Percentiles rank a stretch among this genome's conserved stretches.
These are phyloP conservation scores for Crotalus adamanteus DNA, from an alignment of 2,797 vertebrate genomes.

Conservation along the genomic window DNA sequence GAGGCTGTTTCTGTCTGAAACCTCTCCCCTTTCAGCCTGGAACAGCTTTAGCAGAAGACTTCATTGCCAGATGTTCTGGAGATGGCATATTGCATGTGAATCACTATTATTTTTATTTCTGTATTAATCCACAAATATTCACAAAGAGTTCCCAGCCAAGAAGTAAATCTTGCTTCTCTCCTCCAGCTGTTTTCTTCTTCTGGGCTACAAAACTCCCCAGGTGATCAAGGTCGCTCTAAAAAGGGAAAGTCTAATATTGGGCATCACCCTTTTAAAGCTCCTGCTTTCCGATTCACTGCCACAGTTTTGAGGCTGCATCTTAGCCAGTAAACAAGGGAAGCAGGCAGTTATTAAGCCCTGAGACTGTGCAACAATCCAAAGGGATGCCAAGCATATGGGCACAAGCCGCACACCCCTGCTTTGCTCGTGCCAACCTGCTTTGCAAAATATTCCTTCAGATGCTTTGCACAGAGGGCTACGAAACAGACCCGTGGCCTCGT, in stretches of 20 bases:
- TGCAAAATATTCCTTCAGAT: not conserved
- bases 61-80: conserved; percentile 1
- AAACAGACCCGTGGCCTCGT: no score
- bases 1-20: not conserved
- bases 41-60: not conserved
- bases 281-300: conserved; percentile 46
- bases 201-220: conserved; percentile 58
- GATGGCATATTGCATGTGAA: conserved; percentile 13
- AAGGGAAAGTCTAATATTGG: conserved; percentile 35
- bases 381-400: not conserved
- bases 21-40: not conserved
- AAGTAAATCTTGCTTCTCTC: conserved; percentile 29
- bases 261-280: conserved; percentile 29
- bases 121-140: conserved; percentile 50
- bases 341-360: not conserved
- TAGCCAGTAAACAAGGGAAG: not conserved
- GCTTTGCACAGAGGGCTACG: not conserved
- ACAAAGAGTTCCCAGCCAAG: conserved; percentile 38
- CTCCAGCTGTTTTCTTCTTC: conserved; percentile 62
- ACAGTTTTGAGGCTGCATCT: not conserved
- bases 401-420: not conserved
- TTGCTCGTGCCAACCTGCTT: not conserved
- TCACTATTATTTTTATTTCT: conserved; percentile 37
- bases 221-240: conserved; percentile 48
- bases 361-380: not conserved